Evolutionary conservation across 1,140 invertebrate genomes (phyloP).

Genomic region (honey bee (Apis mellifera)): DNA sequence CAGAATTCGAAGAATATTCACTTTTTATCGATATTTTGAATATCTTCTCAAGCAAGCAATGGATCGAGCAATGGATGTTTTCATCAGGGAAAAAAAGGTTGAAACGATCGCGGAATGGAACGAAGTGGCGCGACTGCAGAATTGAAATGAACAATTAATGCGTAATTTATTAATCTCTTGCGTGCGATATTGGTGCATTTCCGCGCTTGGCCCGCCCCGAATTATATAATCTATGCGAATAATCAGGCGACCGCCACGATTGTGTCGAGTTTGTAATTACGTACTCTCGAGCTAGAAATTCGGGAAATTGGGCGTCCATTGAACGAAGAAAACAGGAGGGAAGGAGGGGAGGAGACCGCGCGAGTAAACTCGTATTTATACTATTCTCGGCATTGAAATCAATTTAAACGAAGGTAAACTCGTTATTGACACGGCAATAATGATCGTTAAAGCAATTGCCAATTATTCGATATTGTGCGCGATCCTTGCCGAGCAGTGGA

Average conservation of each 20-base stretch:
- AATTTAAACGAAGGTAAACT: conserved; percentile 43
- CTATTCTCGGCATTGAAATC: conserved; percentile 19
- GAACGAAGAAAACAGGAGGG: conserved; percentile 16
- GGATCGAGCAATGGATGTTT: neutral
- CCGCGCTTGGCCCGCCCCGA: neutral
- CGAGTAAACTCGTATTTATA: conserved; percentile 16
- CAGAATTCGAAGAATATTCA: no score
- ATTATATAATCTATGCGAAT: conserved; percentile 43
- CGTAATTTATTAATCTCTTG: conserved; percentile 60
- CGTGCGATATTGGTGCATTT: conserved; percentile 25
- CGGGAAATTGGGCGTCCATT: conserved; percentile 9
- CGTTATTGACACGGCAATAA: conserved; percentile 51
- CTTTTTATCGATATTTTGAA: no score
- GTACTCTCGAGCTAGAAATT: conserved; percentile 52
- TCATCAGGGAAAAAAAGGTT: neutral
- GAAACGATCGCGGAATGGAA: conserved; percentile 34
- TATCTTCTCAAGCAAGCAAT: neutral
- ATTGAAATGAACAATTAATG: conserved; percentile 60
- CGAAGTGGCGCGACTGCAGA: conserved; percentile 7
- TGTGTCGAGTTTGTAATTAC: conserved; percentile 24
- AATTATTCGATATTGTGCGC: neutral
- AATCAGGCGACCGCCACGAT: conserved; percentile 38
- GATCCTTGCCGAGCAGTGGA: neutral
- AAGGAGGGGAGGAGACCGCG: neutral
- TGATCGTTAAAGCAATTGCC: conserved; percentile 25